A percentile compares a stretch with the other conserved stretches of the same genome.
Evolutionary conservation across 2,113 vertebrate species (phyloP).

Genomic region (Aptenodytes patagonicus): DNA sequence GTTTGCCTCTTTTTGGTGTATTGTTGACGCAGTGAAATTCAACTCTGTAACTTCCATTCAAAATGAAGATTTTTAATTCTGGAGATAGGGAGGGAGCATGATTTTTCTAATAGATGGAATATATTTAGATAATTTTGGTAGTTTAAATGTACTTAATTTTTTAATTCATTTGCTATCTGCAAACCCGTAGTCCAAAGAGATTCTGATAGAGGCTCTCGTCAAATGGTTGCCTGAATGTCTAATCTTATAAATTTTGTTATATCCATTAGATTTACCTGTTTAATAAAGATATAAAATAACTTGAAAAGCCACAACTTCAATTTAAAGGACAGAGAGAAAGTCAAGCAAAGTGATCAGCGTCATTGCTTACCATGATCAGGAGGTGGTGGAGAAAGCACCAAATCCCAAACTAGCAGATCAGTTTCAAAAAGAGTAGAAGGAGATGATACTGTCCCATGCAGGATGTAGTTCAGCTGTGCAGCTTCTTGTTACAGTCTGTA

Average conservation of each 20-base stretch:
- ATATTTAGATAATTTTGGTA: not conserved
- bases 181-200: not conserved
- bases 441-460: not conserved
- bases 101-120: not conserved
- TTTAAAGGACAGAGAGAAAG: not conserved
- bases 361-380: not conserved
- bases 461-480: not conserved
- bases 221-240: not conserved
- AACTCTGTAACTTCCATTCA: not conserved
- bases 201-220: not conserved
- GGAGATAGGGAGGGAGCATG: not conserved
- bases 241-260: not conserved
- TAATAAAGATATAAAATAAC: not conserved
- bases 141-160: not conserved
- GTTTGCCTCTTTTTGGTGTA: not conserved
- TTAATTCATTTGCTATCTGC: not conserved
- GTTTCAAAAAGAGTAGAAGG: not conserved
- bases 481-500: not conserved
- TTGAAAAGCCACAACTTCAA: not conserved
- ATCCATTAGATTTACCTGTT: not conserved
- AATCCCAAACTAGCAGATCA: not conserved
- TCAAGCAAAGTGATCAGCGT: not conserved
- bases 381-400: not conserved
- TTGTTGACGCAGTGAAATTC: not conserved
- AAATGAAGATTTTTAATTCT: not conserved